These are phyloP conservation scores for Notoglanidium macrostoma DNA, from an alignment of 2,797 vertebrate species.

Conservation along the genomic window DNA sequence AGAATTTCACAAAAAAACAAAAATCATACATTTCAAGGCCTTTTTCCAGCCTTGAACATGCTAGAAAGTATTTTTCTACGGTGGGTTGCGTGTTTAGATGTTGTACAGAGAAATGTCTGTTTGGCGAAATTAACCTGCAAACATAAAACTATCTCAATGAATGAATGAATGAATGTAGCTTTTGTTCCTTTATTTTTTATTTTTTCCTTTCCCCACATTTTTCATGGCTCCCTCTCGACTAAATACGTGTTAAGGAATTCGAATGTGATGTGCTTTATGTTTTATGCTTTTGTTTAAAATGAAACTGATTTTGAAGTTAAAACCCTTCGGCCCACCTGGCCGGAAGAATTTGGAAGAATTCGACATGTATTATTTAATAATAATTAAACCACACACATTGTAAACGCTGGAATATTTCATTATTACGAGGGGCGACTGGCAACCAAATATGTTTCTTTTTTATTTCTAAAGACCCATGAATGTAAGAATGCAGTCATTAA, in stretches of 20 bases:
- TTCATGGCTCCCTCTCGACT: not conserved
- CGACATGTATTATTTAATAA: not conserved
- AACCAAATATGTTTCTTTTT: slow-evolving; percentile 54
- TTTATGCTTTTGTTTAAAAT: not conserved
- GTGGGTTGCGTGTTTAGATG: slow-evolving; percentile 42
- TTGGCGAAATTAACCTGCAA: slow-evolving; percentile 50
- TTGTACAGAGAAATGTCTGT: slow-evolving; percentile 46
- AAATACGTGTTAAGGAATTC: not conserved
- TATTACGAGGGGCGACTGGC: slow-evolving; percentile 39
- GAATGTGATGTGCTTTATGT: not conserved
- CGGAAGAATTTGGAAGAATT: not conserved
- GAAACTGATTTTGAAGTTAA: slow-evolving; percentile 31
- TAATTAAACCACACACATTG: slow-evolving; percentile 20
- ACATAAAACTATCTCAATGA: slow-evolving; percentile 54
- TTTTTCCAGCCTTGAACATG: slow-evolving; percentile 47
- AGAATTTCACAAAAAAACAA: slow-evolving; percentile 16
- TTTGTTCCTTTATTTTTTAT: not conserved
- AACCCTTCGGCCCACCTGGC: slow-evolving; percentile 17
- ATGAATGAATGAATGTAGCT: slow-evolving; percentile 62
- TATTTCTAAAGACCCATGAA: slow-evolving; percentile 55
- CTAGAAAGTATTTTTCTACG: slow-evolving; percentile 56
- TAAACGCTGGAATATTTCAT: slow-evolving; percentile 35
- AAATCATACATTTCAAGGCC: slow-evolving; percentile 27
- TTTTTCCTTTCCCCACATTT: not conserved
- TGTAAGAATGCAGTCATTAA: slow-evolving; percentile 44